Evolutionary conservation across 2,888 invertebrate species (phyloP), one percentile per base, ranked within the genome.

Genomic region (Agrochola circellaris): DNA sequence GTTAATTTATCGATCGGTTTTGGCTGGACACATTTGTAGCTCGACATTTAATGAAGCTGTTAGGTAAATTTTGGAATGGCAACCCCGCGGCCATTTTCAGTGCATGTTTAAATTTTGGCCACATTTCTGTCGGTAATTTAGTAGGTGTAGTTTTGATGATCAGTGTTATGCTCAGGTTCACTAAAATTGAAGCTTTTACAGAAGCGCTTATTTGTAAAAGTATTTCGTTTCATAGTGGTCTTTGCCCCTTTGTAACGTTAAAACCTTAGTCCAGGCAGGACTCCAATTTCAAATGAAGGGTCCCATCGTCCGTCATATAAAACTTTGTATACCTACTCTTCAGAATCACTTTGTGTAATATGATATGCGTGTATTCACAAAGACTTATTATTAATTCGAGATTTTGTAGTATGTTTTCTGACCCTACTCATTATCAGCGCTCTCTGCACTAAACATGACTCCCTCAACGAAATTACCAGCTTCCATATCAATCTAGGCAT

Each of bases 1-100:
- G 74, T 62, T 75, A 73, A 75, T 86, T 73, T 77, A 81, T 86
- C 65, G 84, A 86, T 79, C 34, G 61, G 72, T 42, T 73, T 75
- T 68, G 20, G 34, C 54, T 71, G 60, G 15, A 68, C 68, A 68
- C 23, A 79, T 80, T 74, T 71, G 56, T 51, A 15, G 6, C 38
- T n/a, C 13, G 23, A 17, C 34, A 51, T 42, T 42, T 79, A 69
- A 83, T 73, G 42, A 62, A 62, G 61, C 15, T 62, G 38, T 72
- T 60, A 6, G 30, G 6, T 76, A 67, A 26, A 65, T 56, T 71
- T 84, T 48, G 15, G 15, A 23, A 60, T n/a, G 23, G n/a, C 38
- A 73, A 34, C 11, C 20, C 15, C 2, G 38, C 34, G 34, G 70
- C 15, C 34, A 51, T 62, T 77, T 62, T 34, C 23, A n/a, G 30